Evolutionary conservation across 1,140 invertebrate species (phyloP).

Genomic region (Tachypleus tridentatus): DNA sequence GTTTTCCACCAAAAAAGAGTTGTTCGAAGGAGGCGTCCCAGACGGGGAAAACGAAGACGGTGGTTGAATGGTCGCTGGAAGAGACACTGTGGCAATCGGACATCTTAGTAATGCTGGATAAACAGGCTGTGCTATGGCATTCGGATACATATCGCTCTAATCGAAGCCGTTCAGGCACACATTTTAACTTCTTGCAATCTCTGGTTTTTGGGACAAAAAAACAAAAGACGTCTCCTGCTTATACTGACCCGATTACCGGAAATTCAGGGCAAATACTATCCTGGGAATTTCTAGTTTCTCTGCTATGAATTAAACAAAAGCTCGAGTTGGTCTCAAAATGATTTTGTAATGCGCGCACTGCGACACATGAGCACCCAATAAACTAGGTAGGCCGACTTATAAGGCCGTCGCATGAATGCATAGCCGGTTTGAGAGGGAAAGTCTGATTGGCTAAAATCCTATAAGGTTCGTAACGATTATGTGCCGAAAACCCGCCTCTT

Average conservation of each 20-base stretch:
- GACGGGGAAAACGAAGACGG: constrained; percentile 11
- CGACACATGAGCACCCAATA: constrained; percentile 4
- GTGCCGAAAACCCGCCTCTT: too few relatives aligned
- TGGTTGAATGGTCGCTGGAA: too few relatives aligned
- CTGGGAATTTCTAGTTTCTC: neutral
- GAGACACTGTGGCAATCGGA: constrained; percentile 5
- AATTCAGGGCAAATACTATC: too few relatives aligned
- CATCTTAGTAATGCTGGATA: constrained; percentile 11
- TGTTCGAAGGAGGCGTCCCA: constrained; percentile 11
- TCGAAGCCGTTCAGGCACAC: neutral
- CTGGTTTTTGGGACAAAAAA: too few relatives aligned
- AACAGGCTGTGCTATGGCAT: constrained; percentile 12
- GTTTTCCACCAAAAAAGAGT: constrained; percentile 42
- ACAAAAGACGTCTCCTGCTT: too few relatives aligned
- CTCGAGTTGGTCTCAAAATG: constrained; percentile 2
- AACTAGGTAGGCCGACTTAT: constrained; percentile 1
- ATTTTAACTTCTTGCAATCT: neutral
- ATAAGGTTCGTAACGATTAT: too few relatives aligned
- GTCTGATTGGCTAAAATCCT: too few relatives aligned
- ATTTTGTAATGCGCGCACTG: constrained; percentile 4
- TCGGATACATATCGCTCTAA: constrained; percentile 13
- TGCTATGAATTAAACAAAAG: constrained; percentile 4
- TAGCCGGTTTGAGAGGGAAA: too few relatives aligned
- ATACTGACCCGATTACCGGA: too few relatives aligned
- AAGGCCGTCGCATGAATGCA: neutral